Evolutionary conservation across 2,888 invertebrate species (phyloP).

Genomic region (Platynereis dumerilii): DNA sequence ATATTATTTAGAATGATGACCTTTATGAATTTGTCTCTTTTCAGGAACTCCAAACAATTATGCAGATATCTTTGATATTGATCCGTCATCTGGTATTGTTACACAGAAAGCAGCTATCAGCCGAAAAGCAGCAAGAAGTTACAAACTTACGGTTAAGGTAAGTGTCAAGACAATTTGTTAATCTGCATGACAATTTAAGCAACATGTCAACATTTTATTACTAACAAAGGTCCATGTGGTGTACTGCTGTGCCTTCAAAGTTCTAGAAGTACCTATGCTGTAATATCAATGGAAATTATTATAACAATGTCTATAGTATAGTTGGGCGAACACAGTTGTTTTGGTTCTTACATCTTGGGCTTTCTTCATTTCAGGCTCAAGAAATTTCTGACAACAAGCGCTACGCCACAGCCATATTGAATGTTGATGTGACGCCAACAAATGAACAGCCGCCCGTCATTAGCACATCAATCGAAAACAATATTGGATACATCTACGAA

Average conservation of each 20-base stretch:
- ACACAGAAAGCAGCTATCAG: constrained; percentile 27
- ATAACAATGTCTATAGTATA: too few relatives aligned
- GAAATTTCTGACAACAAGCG: constrained; percentile 39
- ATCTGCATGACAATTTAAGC: too few relatives aligned
- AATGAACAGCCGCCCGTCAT: constrained; percentile 45
- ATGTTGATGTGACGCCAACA: constrained; percentile 39
- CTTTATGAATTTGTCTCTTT: neutral
- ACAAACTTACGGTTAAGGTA: constrained; percentile 28
- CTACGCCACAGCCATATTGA: constrained; percentile 42
- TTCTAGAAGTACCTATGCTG: too few relatives aligned
- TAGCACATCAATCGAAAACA: constrained; percentile 33
- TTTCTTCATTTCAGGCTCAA: constrained; percentile 33
- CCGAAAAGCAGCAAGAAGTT: constrained; percentile 15
- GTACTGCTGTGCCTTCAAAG: too few relatives aligned
- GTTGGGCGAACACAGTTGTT: too few relatives aligned
- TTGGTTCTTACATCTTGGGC: too few relatives aligned
- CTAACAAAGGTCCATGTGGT: too few relatives aligned
- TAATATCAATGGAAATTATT: too few relatives aligned
- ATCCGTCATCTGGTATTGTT: constrained; percentile 23
- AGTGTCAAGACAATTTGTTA: too few relatives aligned
- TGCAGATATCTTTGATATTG: constrained; percentile 23
- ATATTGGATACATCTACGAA: constrained; percentile 46
- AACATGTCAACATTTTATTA: too few relatives aligned
- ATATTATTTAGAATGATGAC: too few relatives aligned
- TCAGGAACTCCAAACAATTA: constrained; percentile 22